Evolutionary conservation across 2,888 invertebrate genomes (phyloP).

Genomic region (Syrphus vitripennis): DNA sequence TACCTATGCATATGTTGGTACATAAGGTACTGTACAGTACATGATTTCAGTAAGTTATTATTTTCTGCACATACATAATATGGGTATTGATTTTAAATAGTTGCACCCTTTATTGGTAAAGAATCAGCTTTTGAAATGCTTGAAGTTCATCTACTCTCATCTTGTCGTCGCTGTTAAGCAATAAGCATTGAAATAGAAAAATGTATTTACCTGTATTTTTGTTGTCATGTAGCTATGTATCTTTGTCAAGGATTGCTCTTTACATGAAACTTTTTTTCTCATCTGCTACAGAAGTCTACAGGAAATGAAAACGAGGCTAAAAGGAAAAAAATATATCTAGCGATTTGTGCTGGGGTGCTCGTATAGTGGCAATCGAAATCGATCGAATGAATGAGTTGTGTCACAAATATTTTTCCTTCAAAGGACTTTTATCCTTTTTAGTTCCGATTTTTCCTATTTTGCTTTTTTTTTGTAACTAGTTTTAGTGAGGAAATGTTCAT

Average conservation of each 20-base stretch:
- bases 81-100: constrained; percentile 29
- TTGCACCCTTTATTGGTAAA: constrained; percentile 34
- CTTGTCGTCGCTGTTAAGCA: constrained; percentile 22
- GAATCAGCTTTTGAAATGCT: not conserved
- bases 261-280: not conserved
- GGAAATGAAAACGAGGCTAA: not conserved
- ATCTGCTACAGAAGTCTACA: not conserved
- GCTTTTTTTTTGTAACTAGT: not conserved
- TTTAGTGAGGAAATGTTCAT: not conserved
- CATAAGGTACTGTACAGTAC: too few relatives aligned
- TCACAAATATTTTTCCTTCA: constrained; percentile 38
- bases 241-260: not conserved
- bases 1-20: too few relatives aligned
- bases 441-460: not conserved
- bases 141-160: constrained; percentile 21
- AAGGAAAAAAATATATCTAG: constrained; percentile 24
- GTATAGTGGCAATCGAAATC: constrained; percentile 56
- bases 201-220: constrained; percentile 29
- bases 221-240: not conserved
- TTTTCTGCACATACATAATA: too few relatives aligned
- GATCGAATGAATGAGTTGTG: constrained; percentile 53
- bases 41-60: too few relatives aligned
- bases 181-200: constrained; percentile 40
- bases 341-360: constrained; percentile 42
- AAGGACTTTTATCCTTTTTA: constrained; percentile 31